phyloP scores from a whole-genome alignment of 2,797 vertebrate species.

The Bradypodion pumilum region DNA sequence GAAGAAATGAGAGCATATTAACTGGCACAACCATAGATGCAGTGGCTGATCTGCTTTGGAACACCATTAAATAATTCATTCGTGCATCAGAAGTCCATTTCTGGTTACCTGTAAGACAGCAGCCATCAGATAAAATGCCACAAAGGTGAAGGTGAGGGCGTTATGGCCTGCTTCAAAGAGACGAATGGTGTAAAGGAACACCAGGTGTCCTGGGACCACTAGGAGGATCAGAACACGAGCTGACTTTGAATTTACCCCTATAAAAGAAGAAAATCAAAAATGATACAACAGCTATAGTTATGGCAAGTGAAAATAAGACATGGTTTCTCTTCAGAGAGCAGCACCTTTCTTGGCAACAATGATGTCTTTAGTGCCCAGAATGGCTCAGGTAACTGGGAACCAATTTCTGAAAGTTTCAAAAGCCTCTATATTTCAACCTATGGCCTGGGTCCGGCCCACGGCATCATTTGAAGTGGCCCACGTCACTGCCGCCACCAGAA shows the following conservation, averaged over 20 bases:
- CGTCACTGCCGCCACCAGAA: too few relatives aligned
- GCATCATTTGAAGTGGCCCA: too few relatives aligned
- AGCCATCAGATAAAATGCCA: constrained; percentile 85
- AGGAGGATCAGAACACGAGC: constrained; percentile 89
- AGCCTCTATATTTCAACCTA: too few relatives aligned
- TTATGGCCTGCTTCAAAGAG: constrained; percentile 85
- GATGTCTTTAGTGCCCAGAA: background rate
- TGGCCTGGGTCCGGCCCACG: too few relatives aligned
- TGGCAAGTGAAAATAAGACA: background rate
- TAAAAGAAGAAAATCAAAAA: constrained; percentile 34
- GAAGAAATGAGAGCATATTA: background rate
- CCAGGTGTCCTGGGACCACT: constrained; percentile 90
- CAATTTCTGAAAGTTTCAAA: background rate
- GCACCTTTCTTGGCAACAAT: constrained; percentile 3
- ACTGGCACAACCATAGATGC: background rate
- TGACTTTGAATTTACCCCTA: constrained; percentile 92
- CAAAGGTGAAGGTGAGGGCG: constrained; percentile 79
- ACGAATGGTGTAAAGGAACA: constrained; percentile 89
- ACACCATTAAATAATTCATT: background rate
- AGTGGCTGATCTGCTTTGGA: background rate
- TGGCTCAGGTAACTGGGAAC: background rate
- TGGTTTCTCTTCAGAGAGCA: background rate
- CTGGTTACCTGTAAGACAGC: constrained; percentile 87
- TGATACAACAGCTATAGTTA: background rate
- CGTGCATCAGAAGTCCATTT: background rate